Conservation (phyloP, 2,113 vertebrate genomes). For the Dryoscopus gambensis region DNA sequence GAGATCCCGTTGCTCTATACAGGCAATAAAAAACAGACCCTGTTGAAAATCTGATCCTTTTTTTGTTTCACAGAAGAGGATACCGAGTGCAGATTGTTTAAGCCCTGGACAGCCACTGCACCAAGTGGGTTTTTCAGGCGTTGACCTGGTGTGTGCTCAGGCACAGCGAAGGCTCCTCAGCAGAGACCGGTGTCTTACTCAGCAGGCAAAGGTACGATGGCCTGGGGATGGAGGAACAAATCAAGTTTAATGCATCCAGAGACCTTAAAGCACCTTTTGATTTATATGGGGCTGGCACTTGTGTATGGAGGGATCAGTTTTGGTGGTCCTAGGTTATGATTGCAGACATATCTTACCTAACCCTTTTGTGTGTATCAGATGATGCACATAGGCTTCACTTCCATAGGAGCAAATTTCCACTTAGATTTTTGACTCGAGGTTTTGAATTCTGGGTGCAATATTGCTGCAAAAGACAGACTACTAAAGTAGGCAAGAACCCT, state of each 20-base stretch:
- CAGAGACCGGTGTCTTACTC: not conserved
- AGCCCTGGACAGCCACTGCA: not conserved
- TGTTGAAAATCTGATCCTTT: not conserved
- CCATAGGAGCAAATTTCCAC: not conserved
- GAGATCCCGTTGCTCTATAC: not conserved
- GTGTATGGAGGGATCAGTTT: not conserved
- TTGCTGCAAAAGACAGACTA: not conserved
- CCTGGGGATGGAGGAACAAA: not conserved
- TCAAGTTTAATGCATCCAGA: not conserved
- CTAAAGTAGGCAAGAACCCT: not conserved
- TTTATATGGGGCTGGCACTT: not conserved
- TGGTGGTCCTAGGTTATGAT: not conserved
- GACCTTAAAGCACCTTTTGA: not conserved
- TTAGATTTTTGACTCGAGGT: not conserved
- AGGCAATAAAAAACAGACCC: not conserved
- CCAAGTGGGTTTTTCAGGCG: not conserved
- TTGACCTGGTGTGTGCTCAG: not conserved
- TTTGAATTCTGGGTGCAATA: not conserved
- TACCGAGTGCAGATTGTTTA: rapidly evolving
- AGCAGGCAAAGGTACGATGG: not conserved
- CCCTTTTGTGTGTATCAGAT: not conserved
- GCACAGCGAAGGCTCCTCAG: not conserved
- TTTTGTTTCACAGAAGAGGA: not conserved
- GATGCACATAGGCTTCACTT: not conserved
- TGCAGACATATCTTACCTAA: not conserved